Evolutionary conservation across 2,113 vertebrate species (phyloP).

Genomic region (Antechinus stuartii): DNA sequence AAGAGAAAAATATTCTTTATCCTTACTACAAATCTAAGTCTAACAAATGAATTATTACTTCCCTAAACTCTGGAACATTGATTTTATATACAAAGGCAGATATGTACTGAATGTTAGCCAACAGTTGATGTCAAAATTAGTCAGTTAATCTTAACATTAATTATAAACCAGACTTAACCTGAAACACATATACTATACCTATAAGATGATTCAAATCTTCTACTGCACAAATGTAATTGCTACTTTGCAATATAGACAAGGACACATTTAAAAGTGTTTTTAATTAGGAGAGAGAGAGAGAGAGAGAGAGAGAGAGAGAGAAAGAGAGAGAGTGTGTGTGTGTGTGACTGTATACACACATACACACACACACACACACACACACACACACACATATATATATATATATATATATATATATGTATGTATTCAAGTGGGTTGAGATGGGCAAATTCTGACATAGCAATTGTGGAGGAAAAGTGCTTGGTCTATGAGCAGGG

Average conservation of each 20-base stretch:
- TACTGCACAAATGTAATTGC: neutral
- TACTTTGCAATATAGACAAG: conserved; percentile 28
- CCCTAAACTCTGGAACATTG: conserved; percentile 8
- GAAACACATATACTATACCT: neutral
- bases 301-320: no score
- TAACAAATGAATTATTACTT: neutral
- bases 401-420: neutral
- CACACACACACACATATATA: no score
- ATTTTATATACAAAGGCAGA: conserved; percentile 21
- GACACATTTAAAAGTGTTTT: neutral
- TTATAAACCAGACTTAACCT: conserved; percentile 6
- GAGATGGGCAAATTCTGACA: conserved; percentile 33
- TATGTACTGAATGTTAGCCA: neutral
- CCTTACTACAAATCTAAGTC: neutral
- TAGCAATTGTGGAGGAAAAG: neutral
- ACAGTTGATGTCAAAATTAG: neutral
- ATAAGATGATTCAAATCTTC: neutral
- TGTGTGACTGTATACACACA: no score
- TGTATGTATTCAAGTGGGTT: conserved; percentile 31
- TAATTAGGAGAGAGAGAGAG: neutral
- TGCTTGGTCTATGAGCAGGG: neutral
- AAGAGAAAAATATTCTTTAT: neutral
- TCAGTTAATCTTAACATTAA: conserved; percentile 2
- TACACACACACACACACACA: no score
- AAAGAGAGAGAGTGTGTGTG: no score